phyloP scores from a whole-genome alignment of 2,888 invertebrate species.

The Chirona hameri region DNA sequence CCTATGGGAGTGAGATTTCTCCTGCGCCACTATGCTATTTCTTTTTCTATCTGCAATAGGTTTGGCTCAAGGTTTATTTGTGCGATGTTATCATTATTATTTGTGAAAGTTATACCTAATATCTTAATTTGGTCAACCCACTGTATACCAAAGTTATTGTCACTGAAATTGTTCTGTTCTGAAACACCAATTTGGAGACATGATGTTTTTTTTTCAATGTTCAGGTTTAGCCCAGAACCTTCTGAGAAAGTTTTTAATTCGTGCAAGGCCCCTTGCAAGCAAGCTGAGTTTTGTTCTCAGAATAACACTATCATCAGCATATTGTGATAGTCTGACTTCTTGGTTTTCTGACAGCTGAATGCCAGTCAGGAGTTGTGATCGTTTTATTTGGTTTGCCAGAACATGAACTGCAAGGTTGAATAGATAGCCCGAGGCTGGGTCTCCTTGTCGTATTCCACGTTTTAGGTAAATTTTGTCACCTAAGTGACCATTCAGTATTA shows the following conservation, averaged over 20 bases:
- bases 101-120: no score
- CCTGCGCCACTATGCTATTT: no score
- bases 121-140: background rate
- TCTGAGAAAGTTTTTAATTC: background rate
- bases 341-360: no score
- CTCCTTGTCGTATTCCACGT: no score
- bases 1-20: no score
- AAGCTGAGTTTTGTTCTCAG: background rate
- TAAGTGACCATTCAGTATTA: background rate
- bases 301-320: background rate
- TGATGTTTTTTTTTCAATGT: background rate
- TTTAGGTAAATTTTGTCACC: background rate
- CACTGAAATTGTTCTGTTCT: background rate
- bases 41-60: background rate
- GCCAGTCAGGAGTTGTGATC: no score
- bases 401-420: no score
- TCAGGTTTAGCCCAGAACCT: background rate
- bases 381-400: no score
- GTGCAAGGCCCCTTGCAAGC: background rate
- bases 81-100: no score
- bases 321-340: background rate
- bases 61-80: background rate
- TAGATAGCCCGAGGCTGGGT: no score
- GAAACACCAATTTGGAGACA: background rate
- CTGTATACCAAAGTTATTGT: background rate